Conservation (phyloP, 2,113 vertebrate species). For the Anas platyrhynchos region DNA sequence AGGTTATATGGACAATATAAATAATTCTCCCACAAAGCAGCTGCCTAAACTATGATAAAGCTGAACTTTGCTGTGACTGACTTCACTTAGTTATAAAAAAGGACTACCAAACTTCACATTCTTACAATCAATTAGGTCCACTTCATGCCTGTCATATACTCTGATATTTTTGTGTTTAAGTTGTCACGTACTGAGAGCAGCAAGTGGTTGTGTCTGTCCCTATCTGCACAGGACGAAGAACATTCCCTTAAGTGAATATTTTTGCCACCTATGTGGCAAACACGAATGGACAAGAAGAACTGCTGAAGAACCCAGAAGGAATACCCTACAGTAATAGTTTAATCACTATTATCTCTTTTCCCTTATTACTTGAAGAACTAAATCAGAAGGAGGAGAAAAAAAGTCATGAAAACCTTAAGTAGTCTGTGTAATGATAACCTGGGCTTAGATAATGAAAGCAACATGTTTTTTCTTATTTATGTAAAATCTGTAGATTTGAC, state of each 20-base stretch:
- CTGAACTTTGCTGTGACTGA: neutral
- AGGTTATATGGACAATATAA: neutral
- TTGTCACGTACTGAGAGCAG: neutral
- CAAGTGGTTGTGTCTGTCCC: neutral
- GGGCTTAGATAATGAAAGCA: neutral
- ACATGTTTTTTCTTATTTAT: neutral
- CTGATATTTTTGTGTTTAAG: neutral
- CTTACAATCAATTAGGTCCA: neutral
- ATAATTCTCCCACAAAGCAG: neutral
- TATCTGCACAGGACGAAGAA: neutral
- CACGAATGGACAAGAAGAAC: neutral
- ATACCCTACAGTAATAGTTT: neutral
- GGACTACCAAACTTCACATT: neutral
- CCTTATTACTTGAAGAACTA: neutral
- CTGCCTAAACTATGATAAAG: neutral
- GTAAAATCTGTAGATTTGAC: neutral
- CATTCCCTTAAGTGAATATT: neutral
- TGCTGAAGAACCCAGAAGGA: neutral
- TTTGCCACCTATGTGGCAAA: neutral
- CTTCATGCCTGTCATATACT: fast-evolving
- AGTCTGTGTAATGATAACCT: neutral
- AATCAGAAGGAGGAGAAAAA: neutral
- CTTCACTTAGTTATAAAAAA: neutral
- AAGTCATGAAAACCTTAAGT: neutral
- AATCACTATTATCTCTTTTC: neutral